Percentiles rank a stretch among this genome's conserved stretches.
These are phyloP conservation scores for Hemichromis elongatus DNA, from an alignment of 2,113 vertebrate species.

Conservation along the genomic window DNA sequence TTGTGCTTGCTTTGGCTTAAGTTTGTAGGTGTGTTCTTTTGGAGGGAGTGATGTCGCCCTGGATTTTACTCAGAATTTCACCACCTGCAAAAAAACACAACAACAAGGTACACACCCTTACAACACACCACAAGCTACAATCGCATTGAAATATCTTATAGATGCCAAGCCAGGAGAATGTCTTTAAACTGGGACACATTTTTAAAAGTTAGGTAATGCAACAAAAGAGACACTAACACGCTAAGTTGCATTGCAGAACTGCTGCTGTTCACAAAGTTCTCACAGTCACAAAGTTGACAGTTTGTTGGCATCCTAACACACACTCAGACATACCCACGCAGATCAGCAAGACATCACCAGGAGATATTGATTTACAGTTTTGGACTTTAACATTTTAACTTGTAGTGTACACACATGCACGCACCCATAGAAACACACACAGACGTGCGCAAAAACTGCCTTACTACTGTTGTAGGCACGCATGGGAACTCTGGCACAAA, in stretches of 20 bases:
- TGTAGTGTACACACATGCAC: not conserved
- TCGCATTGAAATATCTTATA: not conserved
- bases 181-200: not conserved
- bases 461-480: not conserved
- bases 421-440: not conserved
- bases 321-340: not conserved
- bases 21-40: slow-evolving; percentile 24
- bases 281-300: not conserved
- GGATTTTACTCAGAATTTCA: slow-evolving; percentile 5
- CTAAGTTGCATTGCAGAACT: not conserved
- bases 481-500: slow-evolving; percentile 29
- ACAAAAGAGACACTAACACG: not conserved
- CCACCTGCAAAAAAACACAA: not conserved
- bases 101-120: slow-evolving; percentile 34
- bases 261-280: not conserved
- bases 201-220: not conserved
- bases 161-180: not conserved
- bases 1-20: slow-evolving; percentile 26
- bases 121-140: not conserved
- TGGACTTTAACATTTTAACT: slow-evolving; percentile 45
- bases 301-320: not conserved
- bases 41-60: slow-evolving; percentile 1
- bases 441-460: not conserved
- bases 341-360: not conserved
- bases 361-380: slow-evolving; percentile 16